These are phyloP conservation scores for Podotricha telesiphe DNA, from an alignment of 2,888 invertebrate species.

Conservation along the genomic window DNA sequence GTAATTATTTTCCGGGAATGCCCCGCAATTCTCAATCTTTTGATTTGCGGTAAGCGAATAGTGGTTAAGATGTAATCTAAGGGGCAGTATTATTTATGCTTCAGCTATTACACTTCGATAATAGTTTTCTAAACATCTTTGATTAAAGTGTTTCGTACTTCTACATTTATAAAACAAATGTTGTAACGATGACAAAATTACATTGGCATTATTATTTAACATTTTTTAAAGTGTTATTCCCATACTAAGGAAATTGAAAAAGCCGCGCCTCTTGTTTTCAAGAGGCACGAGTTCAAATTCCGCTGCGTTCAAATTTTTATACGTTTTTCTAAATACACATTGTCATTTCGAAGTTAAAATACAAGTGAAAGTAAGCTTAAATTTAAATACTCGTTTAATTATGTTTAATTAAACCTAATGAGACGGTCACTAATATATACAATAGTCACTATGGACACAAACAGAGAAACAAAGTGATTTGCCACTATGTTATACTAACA, in stretches of 20 bases:
- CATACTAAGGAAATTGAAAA: no score
- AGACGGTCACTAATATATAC: no score
- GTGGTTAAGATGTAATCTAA: conserved; percentile 34
- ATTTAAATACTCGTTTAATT: no score
- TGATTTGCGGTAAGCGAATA: conserved; percentile 36
- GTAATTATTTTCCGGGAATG: conserved; percentile 8
- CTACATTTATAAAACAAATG: background rate
- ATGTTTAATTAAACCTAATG: no score
- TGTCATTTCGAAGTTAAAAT: no score
- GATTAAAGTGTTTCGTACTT: background rate
- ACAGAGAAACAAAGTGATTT: background rate
- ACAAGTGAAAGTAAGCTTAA: background rate
- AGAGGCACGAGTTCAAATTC: no score
- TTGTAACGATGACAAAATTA: background rate
- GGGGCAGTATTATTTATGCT: conserved; percentile 35
- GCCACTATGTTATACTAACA: background rate
- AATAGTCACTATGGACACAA: no score
- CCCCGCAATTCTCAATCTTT: conserved; percentile 2
- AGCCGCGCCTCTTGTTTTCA: no score
- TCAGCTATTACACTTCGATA: conserved; percentile 17
- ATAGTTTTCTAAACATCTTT: conserved; percentile 11
- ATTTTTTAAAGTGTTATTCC: no score
- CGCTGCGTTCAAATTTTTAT: no score
- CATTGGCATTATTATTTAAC: no score
- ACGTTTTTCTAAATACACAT: no score